Conservation (phyloP, 2,797 vertebrate species). For the Rallus crepitans region DNA sequence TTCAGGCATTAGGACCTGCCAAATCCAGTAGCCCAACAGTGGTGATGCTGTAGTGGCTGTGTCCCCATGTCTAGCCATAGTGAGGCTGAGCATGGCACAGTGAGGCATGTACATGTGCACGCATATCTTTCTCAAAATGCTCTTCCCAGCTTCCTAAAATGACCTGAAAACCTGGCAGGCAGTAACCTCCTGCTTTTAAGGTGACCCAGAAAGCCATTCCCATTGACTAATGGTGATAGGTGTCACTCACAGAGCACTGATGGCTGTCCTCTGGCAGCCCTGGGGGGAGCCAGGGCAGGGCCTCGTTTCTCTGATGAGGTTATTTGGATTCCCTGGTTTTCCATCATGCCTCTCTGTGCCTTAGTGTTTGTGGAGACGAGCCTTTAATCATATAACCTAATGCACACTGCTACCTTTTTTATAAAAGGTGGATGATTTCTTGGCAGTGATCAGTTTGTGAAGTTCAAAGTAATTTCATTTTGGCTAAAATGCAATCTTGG, state of each 20-base stretch:
- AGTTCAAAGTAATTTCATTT: neutral
- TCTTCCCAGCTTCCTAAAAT: neutral
- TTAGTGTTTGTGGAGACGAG: neutral
- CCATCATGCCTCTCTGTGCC: neutral
- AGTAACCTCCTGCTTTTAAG: neutral
- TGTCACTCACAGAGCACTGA: neutral
- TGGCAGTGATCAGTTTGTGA: neutral
- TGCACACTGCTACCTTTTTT: neutral
- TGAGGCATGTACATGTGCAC: accelerated
- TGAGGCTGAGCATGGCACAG: neutral
- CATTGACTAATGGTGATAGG: neutral
- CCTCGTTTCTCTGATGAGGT: neutral
- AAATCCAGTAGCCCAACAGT: neutral
- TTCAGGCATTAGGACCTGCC: neutral
- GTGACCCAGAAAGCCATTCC: neutral
- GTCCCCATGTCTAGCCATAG: neutral
- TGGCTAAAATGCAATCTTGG: neutral
- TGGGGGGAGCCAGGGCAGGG: neutral
- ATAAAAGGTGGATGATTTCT: neutral
- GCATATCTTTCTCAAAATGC: accelerated
- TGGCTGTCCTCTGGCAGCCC: neutral
- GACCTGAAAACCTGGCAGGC: neutral
- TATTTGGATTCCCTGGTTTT: neutral
- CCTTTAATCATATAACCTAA: neutral
- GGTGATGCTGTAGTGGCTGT: neutral